Evolutionary conservation across 2,113 vertebrate species (phyloP), one percentile per base, ranked within the genome.

Genomic region (Nannospalax galili): DNA sequence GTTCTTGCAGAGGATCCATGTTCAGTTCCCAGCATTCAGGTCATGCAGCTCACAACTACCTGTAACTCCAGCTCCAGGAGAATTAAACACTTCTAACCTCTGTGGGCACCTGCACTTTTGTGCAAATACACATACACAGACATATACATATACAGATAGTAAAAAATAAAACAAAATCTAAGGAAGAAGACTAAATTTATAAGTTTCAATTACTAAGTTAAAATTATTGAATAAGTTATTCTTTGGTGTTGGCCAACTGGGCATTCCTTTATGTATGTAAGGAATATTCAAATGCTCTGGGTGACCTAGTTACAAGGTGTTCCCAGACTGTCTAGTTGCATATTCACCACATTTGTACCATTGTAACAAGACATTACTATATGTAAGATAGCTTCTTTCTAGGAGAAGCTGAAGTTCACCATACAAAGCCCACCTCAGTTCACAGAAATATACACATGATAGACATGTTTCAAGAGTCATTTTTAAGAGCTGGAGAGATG

Each of bases 401-500:
- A 1, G 42, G 32, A 91, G 45, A 82, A 88, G 16, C 35, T 62
- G 1, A 77, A 62, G 15, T 65, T 95, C 3, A 20, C 32, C 11
- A 20, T 16, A 65, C 78, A 45, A 56, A 77, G 8, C 24, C 70
- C 16, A 82, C 78, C 48, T 95, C 45, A 52, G 11, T 32, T 73
- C 6, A 37, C 58, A 84, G 28, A 75, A 78, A 4, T 79, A 12
- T 52, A 7, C 48, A 80, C 45, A 64, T 48, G n/a, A 37, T 9
- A 75, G 12, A 85, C 73, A 65, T 67, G 26, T 93, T 90, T 69
- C 16, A 37, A 7, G 42, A 86, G 35, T 92, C 95, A 52, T 69
- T 92, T 96, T 96, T 85, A 94, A 93, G 67, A 52, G 48, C 48
- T 52, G 11, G 48, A 52, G 48, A 52, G 48, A 52, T 52, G 48